A percentile compares a stretch with the other conserved stretches of the same genome.
Evolutionary conservation across 2,113 vertebrate species (phyloP).

Genomic region (Porphyrio hochstetteri): DNA sequence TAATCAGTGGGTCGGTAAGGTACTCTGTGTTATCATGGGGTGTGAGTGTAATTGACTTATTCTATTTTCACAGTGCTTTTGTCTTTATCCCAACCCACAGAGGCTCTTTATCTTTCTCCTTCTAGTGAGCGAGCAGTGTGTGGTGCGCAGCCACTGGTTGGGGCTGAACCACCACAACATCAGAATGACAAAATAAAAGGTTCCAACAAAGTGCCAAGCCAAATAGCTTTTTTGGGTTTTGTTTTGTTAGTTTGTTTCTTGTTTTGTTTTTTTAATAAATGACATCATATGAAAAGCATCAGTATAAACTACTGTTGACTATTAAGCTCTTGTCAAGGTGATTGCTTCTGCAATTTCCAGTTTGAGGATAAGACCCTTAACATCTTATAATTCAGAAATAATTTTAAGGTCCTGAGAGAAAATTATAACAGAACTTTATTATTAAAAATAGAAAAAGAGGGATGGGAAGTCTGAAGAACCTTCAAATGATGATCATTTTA

Average conservation of each 20-base stretch:
- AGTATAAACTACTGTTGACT: neutral
- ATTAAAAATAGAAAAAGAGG: too few species aligned
- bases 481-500: neutral
- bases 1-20: too few species aligned
- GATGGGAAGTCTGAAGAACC: neutral
- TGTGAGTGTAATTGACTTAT: too few species aligned
- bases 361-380: neutral
- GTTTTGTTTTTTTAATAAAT: neutral
- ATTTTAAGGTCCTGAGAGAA: neutral
- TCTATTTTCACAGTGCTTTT: too few species aligned
- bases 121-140: too few species aligned
- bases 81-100: too few species aligned
- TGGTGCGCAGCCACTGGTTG: too few species aligned
- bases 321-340: neutral
- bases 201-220: neutral
- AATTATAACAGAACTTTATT: neutral
- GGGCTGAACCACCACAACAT: too few species aligned
- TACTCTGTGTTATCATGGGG: too few species aligned
- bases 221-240: neutral
- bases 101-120: too few species aligned
- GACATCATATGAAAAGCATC: neutral
- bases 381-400: neutral
- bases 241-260: neutral
- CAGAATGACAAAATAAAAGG: neutral
- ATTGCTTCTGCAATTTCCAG: neutral